Percentiles rank a stretch among this genome's conserved stretches.
Evolutionary conservation across 2,888 invertebrate species (phyloP).

Genomic region (Endotricha flammealis): DNA sequence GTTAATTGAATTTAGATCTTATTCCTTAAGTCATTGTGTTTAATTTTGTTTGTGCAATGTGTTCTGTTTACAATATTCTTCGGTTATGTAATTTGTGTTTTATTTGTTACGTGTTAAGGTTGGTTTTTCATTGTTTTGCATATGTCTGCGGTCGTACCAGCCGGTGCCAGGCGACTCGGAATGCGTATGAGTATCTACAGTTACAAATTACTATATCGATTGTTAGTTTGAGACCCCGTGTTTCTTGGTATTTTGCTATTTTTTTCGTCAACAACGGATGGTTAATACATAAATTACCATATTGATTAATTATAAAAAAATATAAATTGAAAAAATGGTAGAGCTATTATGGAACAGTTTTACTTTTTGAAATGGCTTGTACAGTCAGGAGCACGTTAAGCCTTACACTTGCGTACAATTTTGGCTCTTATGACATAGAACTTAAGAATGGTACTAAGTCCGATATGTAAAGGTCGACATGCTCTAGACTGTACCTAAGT

Average conservation of each 20-base stretch:
- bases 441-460: no score
- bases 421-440: no score
- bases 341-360: no score
- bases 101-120: slow-evolving; percentile 25
- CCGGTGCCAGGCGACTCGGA: slow-evolving; percentile 58
- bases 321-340: no score
- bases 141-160: slow-evolving; percentile 42
- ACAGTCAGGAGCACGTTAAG: no score
- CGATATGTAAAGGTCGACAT: no score
- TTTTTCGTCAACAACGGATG: no score
- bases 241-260: slow-evolving; percentile 14
- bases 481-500: no score
- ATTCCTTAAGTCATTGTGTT: slow-evolving; percentile 33
- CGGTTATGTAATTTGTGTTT: slow-evolving; percentile 24
- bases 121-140: slow-evolving; percentile 21
- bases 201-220: slow-evolving; percentile 39
- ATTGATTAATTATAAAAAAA: no score
- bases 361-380: no score
- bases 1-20: slow-evolving; percentile 28
- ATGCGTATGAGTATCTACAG: slow-evolving; percentile 49
- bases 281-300: no score
- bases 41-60: slow-evolving; percentile 18
- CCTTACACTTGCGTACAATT: no score
- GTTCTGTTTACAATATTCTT: slow-evolving; percentile 2
- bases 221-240: slow-evolving; percentile 24